Evolutionary conservation across 2,797 vertebrate genomes (phyloP).

Genomic region (Cuniculus paca): DNA sequence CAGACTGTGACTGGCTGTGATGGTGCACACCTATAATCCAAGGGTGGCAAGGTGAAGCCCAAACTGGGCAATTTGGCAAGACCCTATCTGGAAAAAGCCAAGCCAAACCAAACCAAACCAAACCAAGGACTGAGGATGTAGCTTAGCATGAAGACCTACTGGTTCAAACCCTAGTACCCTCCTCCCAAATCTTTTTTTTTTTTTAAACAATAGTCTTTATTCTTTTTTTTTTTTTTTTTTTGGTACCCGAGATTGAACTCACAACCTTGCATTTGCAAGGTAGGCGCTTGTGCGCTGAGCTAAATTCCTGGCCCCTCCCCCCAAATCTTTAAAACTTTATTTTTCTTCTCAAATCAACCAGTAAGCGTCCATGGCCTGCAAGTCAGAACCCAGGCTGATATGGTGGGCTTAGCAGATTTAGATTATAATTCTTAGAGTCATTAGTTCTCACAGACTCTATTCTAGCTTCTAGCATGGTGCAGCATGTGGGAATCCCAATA

Average conservation of each 20-base stretch:
- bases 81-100: too few species aligned
- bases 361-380: background rate
- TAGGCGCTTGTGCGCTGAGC: too few species aligned
- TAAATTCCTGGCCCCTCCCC: too few species aligned
- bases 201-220: too few species aligned
- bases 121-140: background rate
- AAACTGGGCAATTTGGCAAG: background rate
- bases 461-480: background rate
- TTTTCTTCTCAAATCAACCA: background rate
- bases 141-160: background rate
- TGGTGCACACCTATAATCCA: background rate
- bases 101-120: too few species aligned
- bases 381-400: background rate
- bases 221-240: too few species aligned
- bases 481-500: background rate
- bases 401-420: background rate
- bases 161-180: background rate
- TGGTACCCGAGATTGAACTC: too few species aligned
- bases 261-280: too few species aligned
- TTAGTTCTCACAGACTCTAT: background rate
- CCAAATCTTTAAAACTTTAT: background rate
- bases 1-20: background rate
- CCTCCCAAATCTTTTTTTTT: background rate
- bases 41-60: background rate
- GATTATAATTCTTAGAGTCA: background rate